Conservation (phyloP, 92 coral and sea anemone species). For the Plumapathes pennacea region DNA sequence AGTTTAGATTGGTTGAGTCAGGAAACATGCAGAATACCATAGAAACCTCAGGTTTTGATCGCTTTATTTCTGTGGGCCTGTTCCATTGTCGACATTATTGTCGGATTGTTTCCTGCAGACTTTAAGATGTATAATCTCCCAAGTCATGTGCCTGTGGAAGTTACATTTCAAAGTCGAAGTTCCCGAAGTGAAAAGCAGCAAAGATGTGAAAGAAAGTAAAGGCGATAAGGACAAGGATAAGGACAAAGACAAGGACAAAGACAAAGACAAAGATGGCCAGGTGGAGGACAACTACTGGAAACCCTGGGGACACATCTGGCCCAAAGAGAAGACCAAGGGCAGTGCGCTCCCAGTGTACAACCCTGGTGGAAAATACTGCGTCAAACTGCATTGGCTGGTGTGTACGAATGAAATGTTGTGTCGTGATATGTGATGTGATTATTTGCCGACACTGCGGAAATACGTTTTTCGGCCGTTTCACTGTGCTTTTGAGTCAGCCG, state of each 20-base stretch:
- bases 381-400: conserved; percentile 93
- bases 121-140: conserved; percentile 87
- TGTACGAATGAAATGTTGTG: too few relatives aligned
- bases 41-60: too few relatives aligned
- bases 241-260: conserved; percentile 73
- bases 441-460: too few relatives aligned
- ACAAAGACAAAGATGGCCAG: conserved; percentile 57
- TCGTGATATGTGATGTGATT: too few relatives aligned
- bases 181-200: conserved; percentile 48
- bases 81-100: too few relatives aligned
- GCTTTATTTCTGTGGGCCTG: too few relatives aligned
- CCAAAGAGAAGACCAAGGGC: conserved; percentile 87
- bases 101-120: conserved; percentile 46
- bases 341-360: conserved; percentile 78
- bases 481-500: too few relatives aligned
- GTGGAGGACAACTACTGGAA: conserved; percentile 89
- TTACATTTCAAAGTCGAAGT: conserved; percentile 74
- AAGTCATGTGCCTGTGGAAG: conserved; percentile 84
- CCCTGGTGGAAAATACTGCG: conserved; percentile 90
- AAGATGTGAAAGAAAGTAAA: conserved; percentile 61
- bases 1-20: too few relatives aligned
- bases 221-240: conserved; percentile 64
- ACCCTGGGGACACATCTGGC: conserved; percentile 99
- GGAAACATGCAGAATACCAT: too few relatives aligned
- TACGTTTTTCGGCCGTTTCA: too few relatives aligned